These are phyloP conservation scores for Globicephala melas DNA, from an alignment of 2,113 vertebrate genomes.

Conservation along the genomic window DNA sequence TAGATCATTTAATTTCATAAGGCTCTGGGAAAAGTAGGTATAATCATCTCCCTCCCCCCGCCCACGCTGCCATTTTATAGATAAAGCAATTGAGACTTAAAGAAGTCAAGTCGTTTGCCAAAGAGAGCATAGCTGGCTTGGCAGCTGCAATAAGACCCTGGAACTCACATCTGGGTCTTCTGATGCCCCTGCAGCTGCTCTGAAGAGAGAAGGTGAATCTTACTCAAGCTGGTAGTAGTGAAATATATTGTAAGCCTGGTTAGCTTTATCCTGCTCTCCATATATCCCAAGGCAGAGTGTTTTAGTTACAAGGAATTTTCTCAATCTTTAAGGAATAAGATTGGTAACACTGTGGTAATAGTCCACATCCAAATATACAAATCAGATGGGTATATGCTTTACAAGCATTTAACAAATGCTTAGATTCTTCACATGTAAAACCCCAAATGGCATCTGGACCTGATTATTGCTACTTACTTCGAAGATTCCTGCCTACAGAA, in stretches of 20 bases:
- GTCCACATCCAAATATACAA: neutral
- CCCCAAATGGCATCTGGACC: neutral
- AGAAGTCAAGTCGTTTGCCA: neutral
- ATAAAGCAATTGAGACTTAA: neutral
- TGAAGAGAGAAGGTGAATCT: neutral
- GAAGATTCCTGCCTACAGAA: neutral
- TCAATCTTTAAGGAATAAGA: neutral
- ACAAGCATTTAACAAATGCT: neutral
- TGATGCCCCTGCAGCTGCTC: neutral
- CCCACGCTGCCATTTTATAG: neutral
- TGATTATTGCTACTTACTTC: neutral
- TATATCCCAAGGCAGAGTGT: neutral
- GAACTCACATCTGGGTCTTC: neutral
- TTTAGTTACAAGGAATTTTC: constrained; percentile 19
- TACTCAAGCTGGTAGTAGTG: neutral
- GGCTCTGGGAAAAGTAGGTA: neutral
- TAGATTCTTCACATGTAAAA: neutral
- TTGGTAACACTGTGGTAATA: neutral
- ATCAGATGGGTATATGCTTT: neutral
- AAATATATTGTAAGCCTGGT: neutral
- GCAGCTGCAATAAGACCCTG: neutral
- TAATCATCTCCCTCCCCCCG: neutral
- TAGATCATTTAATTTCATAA: neutral
- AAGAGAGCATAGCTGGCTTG: neutral
- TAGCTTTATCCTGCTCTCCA: neutral